These are phyloP conservation scores for Pterois miles DNA, from an alignment of 2,797 vertebrate genomes.

Conservation along the genomic window DNA sequence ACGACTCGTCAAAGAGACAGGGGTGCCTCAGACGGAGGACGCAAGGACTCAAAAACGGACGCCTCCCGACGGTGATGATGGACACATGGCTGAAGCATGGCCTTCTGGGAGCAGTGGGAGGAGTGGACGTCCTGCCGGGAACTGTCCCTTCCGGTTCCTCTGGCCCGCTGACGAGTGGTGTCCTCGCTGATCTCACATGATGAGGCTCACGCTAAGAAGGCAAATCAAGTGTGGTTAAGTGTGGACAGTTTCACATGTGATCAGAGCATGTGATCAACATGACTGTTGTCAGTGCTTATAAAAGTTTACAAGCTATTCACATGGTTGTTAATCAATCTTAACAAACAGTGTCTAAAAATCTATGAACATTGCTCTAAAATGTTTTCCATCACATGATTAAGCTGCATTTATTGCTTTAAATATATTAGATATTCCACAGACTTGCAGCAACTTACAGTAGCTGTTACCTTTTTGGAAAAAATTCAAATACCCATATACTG, in stretches of 20 bases:
- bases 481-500: not conserved
- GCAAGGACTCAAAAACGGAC: constrained; percentile 77
- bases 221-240: constrained; percentile 69
- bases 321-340: not conserved
- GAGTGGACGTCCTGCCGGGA: constrained; percentile 80
- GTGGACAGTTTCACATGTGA: constrained; percentile 57
- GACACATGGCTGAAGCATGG: constrained; percentile 84
- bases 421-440: not conserved
- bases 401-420: not conserved
- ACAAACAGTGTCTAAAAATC: not conserved
- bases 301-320: constrained; percentile 8
- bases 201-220: constrained; percentile 76
- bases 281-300: constrained; percentile 9
- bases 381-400: constrained; percentile 1
- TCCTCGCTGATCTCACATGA: constrained; percentile 72
- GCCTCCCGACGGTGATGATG: constrained; percentile 81
- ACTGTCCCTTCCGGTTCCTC: constrained; percentile 83
- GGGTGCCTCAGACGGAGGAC: constrained; percentile 76
- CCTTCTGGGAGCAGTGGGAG: constrained; percentile 84
- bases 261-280: constrained; percentile 41
- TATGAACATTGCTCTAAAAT: constrained; percentile 10
- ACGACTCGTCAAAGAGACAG: constrained; percentile 83
- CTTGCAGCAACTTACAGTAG: not conserved
- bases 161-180: constrained; percentile 71
- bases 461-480: not conserved